These are phyloP conservation scores for Ictidomys tridecemlineatus DNA, from an alignment of 2,113 vertebrate genomes.

Conservation along the genomic window DNA sequence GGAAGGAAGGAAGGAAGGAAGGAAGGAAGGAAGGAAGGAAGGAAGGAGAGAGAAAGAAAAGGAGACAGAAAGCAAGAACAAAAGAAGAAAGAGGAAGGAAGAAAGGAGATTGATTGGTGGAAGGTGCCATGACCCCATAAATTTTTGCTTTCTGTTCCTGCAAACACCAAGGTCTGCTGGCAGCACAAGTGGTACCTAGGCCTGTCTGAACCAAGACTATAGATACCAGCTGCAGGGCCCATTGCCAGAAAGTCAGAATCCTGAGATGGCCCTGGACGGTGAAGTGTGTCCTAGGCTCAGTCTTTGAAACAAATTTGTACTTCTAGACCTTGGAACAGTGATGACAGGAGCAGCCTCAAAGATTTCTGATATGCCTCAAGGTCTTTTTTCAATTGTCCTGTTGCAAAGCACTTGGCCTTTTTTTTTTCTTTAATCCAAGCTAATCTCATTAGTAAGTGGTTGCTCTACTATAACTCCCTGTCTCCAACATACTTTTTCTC, in stretches of 20 bases:
- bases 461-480: not conserved
- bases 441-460: not conserved
- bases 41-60: no score
- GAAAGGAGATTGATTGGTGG: not conserved
- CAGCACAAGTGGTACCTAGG: no score
- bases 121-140: not conserved
- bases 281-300: not conserved
- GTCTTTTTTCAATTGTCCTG: no score
- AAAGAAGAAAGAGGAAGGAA: no score
- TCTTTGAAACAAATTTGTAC: not conserved
- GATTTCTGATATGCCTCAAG: no score
- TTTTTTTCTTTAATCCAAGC: not conserved
- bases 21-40: no score
- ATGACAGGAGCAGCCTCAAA: not conserved
- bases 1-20: no score
- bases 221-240: no score
- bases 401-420: not conserved
- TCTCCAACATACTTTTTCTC: not conserved
- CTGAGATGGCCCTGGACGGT: not conserved
- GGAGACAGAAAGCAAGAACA: no score
- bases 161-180: not conserved
- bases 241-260: not conserved
- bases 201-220: not conserved
- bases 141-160: not conserved
- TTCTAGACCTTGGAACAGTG: not conserved